Conservation (phyloP, 2,113 vertebrate species). For the Ciconia maguari region DNA sequence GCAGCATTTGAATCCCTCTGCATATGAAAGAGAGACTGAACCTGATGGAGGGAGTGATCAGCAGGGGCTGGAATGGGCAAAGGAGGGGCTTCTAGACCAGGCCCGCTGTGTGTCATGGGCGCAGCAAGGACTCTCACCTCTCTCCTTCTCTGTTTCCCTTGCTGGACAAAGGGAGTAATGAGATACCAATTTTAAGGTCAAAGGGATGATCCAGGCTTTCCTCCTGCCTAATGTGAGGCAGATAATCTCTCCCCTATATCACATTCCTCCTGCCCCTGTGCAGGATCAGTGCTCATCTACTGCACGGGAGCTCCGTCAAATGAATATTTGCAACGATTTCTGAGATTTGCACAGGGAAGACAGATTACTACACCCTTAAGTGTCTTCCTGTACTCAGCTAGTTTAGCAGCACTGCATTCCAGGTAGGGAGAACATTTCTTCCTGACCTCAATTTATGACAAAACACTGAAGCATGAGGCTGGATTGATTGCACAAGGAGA, state of each 20-base stretch:
- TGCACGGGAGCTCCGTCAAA: not conserved
- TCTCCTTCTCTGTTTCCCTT: not conserved
- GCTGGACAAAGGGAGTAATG: not conserved
- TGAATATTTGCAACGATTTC: not conserved
- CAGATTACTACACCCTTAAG: not conserved
- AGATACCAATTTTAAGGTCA: not conserved
- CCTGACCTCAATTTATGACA: conserved; percentile 53
- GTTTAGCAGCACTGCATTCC: not conserved
- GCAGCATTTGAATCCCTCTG: not conserved
- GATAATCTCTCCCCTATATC: not conserved
- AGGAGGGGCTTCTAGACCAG: not conserved
- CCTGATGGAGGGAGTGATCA: not conserved
- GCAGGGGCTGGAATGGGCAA: not conserved
- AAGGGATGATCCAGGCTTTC: not conserved
- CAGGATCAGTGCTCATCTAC: not conserved
- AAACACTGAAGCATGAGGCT: conserved; percentile 17
- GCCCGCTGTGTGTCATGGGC: not conserved
- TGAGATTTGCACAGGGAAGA: not conserved
- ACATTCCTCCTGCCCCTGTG: not conserved
- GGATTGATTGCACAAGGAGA: conserved; percentile 44
- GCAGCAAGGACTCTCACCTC: not conserved
- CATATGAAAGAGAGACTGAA: not conserved
- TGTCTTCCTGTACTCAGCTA: not conserved
- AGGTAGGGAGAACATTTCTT: conserved; percentile 46
- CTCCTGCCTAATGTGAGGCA: not conserved